Base-by-base conservation (phyloP, 2,113 vertebrate species). In the Trachemys scripta region DNA sequence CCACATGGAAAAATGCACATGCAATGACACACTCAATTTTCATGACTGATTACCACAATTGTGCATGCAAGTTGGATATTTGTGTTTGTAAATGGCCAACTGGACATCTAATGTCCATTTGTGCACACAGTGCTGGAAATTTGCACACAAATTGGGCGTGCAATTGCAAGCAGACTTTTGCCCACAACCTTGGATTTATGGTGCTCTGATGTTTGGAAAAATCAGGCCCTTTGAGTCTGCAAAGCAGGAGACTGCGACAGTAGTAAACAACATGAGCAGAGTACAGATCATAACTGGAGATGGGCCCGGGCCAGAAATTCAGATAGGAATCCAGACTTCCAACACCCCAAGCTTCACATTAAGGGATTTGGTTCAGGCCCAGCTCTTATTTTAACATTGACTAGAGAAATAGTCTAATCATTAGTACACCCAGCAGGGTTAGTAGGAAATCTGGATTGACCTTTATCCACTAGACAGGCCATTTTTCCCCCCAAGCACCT, bases 351-450 rank as follows among this genome's bases (percentile, higher is more conserved):
- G 82, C 59, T 62, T 59, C 35, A 56, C 59, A 82, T 90, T 85
- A 90, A 85, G 85, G 53, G 62, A 56, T 84, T 38, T 13, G 17
- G 47, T 79, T 94, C 83, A 35, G 6, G 85, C 81, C 35, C 79
- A 88, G 49, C 85, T 65, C n/a, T 78, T 84, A 80, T 89, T 93
- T 82, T 82, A 88, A 94, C 80, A 54, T 75, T 96, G 85, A 89
- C 49, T 3, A 0, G 69, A 84, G 89, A 87, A 86, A 42, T 45
- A 78, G 80, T 86, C 14, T 82, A 24, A 95, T 79, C 47, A 85
- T 0, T 0, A 92, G 12, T 0, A 0, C 14, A 6, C 12, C 79
- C 54, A 42, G 50, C 57, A 78, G 13, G 76, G 59, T 49, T 65
- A 83, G 59, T 11, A 49, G 57, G 80, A 80, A 95, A 80, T 0